Percentiles rank a stretch among this genome's conserved stretches.
Evolutionary conservation across 1,140 invertebrate genomes (phyloP).

Genomic region (Hydropsyche tenuis): DNA sequence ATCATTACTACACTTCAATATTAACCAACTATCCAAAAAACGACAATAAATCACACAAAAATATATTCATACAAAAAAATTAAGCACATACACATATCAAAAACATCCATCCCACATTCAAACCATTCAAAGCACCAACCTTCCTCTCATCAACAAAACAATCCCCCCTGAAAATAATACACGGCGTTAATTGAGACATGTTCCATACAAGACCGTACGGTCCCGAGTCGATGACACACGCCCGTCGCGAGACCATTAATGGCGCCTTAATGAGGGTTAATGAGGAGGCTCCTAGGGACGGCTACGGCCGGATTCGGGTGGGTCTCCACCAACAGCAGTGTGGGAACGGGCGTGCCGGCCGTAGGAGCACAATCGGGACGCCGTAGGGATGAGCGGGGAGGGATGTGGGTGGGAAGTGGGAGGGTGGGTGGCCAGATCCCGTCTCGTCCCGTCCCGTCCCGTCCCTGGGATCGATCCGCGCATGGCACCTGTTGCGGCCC

Average conservation of each 20-base stretch:
- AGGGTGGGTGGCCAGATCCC: too few species aligned
- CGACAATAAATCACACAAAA: too few species aligned
- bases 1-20: too few species aligned
- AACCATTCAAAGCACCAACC: too few species aligned
- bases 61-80: too few species aligned
- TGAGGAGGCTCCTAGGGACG: background rate
- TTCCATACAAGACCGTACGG: too few species aligned
- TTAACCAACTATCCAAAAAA: too few species aligned
- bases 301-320: background rate
- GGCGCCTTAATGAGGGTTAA: constrained; percentile 18
- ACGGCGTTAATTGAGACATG: too few species aligned
- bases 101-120: too few species aligned
- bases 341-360: background rate
- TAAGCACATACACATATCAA: too few species aligned
- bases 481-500: constrained; percentile 45
- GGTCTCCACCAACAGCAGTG: background rate
- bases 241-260: background rate
- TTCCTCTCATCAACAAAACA: too few species aligned
- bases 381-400: background rate
- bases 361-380: background rate
- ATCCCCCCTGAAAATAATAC: too few species aligned
- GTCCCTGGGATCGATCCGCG: constrained; percentile 40
- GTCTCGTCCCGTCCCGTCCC: background rate
- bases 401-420: background rate
- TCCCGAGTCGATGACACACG: constrained; percentile 5